Conservation (phyloP, 2,113 vertebrate species). For the Lutjanus erythropterus region DNA sequence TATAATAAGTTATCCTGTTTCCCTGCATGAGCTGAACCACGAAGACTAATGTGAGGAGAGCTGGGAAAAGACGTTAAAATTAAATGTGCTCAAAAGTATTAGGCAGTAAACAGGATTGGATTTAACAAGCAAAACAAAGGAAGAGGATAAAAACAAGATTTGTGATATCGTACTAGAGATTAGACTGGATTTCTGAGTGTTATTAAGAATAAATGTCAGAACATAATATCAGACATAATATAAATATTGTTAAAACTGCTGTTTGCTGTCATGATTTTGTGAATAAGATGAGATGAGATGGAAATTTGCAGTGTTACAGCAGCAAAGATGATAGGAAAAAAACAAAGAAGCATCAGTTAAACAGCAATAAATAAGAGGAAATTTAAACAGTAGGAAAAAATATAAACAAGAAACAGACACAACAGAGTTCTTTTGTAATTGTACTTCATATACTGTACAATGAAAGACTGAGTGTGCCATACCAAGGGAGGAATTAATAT, state of each 20-base stretch:
- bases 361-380: no score
- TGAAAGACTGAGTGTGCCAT: no score
- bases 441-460: no score
- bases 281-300: no score
- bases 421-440: no score
- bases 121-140: background rate
- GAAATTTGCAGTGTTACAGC: no score
- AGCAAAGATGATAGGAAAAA: no score
- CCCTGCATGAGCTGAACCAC: background rate
- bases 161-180: background rate
- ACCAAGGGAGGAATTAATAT: no score
- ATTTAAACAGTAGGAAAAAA: no score
- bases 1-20: conserved; percentile 37
- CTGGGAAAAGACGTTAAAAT: background rate
- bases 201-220: background rate
- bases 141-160: background rate
- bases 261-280: no score
- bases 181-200: background rate
- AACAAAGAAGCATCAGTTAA: no score
- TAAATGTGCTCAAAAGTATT: background rate
- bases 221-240: background rate
- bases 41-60: background rate
- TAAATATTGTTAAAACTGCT: background rate
- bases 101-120: background rate
- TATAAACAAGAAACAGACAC: no score